Evolutionary conservation across 2,888 invertebrate genomes (phyloP), one percentile per base, ranked within the genome.

Genomic region (Acleris emargana): DNA sequence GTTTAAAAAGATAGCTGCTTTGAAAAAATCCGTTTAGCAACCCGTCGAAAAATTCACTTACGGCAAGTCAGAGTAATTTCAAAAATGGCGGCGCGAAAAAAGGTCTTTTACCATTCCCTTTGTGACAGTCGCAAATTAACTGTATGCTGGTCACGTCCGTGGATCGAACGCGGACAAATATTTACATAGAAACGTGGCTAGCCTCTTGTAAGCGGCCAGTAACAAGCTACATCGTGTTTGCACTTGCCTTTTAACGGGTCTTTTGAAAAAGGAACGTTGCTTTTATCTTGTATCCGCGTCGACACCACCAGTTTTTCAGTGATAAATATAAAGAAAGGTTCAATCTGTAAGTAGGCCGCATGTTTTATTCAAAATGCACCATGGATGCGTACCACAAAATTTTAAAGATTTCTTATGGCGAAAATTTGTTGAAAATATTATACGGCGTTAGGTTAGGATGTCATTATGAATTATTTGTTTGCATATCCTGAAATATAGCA

Each of bases 151-250:
- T 51, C 57, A 61, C 66, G 66, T 51, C 17, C 28, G 42, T 11
- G 61, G 59, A 61, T 66, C 52, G 60, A 66, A 52, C 60, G 57
- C 47, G 51, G 50, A 55, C 55, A 55, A 66, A 66, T 66, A 66
- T 66, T 66, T 66, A 51, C 60, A 66, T 61, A 57, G 66, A 61
- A 61, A 61, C 66, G 61, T 61, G 57, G 47, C 57, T 17, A 51
- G 25, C 60, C 51, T 51, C 60, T 66, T 60, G 66, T 57, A 61
- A 61, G 50, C 45, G 45, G 43, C 22, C 43, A 47, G 59, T 59
- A 64, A 59, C 64, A 54, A 50, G 53, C 43, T 55, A 55, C 59
- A 45, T 18, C 17, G 17, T 18, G 16, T 57, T 57, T 47, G 45
- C 54, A 20, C 42, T 25, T 47, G 42, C 38, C 53, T 54, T 54